phyloP scores from a whole-genome alignment of 2,113 vertebrate genomes.

The Zosterops borbonicus region DNA sequence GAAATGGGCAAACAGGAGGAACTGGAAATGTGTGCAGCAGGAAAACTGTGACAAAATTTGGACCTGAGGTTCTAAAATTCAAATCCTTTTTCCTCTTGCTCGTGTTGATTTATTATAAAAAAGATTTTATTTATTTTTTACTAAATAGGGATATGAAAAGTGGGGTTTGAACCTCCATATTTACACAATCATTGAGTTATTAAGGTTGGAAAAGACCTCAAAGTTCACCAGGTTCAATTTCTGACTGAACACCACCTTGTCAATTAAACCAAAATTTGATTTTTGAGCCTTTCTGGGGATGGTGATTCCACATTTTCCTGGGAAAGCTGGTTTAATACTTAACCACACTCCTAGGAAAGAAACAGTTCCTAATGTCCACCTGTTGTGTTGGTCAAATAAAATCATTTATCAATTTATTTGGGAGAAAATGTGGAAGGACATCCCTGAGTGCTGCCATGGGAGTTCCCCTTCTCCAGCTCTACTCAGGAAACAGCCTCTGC shows the following conservation, averaged over 20 bases:
- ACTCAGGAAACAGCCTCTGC: background rate
- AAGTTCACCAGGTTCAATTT: no score
- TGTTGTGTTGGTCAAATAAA: background rate
- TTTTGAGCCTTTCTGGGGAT: background rate
- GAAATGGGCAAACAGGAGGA: background rate
- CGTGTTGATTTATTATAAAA: background rate
- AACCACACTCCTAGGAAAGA: background rate
- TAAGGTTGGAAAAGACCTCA: background rate
- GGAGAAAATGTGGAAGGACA: background rate
- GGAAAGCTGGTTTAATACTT: background rate
- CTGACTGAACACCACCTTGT: background rate
- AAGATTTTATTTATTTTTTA: background rate
- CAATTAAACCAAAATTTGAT: background rate
- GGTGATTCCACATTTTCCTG: background rate
- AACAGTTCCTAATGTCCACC: background rate
- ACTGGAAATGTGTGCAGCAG: background rate
- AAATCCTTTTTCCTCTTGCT: background rate
- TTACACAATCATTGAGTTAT: background rate
- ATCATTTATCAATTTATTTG: background rate
- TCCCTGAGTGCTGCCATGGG: background rate
- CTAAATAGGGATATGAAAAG: accelerated
- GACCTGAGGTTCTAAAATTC: background rate
- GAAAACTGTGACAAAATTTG: background rate
- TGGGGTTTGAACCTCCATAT: background rate
- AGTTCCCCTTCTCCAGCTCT: background rate